A percentile compares a stretch with the other conserved stretches of the same genome.
Evolutionary conservation across 35 echinoderm and acorn worm species (phyloP).

Genomic region (Acanthaster planci): DNA sequence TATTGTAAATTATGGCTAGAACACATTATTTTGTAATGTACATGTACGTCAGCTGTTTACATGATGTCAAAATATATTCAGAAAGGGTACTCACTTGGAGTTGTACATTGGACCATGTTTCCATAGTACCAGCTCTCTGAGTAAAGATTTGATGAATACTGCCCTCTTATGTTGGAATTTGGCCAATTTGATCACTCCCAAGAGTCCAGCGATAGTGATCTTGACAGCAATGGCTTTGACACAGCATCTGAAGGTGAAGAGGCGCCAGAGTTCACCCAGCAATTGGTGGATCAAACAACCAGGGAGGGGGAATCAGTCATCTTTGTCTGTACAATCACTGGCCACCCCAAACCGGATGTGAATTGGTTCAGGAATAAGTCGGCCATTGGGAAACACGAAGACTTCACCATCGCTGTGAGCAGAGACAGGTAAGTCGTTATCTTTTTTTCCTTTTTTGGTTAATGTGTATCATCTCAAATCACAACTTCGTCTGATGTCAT

Average conservation of each 20-base stretch:
- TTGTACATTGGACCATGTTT: no score
- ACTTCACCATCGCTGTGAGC: neutral
- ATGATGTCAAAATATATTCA: no score
- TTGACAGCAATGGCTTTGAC: conserved; percentile 12
- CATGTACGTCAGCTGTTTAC: no score
- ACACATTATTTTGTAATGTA: no score
- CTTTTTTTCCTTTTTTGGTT: neutral
- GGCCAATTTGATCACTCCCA: neutral
- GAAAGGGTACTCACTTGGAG: no score
- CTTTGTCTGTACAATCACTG: neutral
- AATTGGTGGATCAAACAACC: neutral
- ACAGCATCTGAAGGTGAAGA: neutral
- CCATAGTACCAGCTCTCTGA: no score
- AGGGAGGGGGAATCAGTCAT: neutral
- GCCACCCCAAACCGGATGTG: neutral
- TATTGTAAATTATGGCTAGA: no score
- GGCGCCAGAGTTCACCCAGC: neutral
- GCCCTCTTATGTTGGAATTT: conserved; percentile 1
- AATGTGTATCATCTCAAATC: no score
- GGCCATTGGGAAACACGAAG: neutral
- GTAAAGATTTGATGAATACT: no score
- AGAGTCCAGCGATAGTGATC: conserved; percentile 18
- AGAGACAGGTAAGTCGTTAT: neutral
- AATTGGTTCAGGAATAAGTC: neutral
- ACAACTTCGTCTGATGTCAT: no score